Conservation (phyloP, 2,888 invertebrate genomes). For the Argynnis bischoffii region DNA sequence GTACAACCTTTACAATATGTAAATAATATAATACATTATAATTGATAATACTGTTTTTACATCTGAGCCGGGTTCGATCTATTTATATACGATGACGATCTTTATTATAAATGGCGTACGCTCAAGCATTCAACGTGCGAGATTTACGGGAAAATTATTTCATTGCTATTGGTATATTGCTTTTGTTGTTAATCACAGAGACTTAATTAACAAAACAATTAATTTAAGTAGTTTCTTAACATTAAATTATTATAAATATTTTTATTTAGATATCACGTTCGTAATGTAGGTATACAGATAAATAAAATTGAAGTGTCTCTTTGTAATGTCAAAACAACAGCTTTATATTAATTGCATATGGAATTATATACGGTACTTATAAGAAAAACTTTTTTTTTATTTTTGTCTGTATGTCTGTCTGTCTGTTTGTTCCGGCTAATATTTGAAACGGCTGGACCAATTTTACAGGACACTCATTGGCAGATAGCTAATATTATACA, state of each 20-base stretch:
- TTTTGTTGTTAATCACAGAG: constrained; percentile 1
- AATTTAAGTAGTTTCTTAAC: background rate
- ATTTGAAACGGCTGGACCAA: too few species aligned
- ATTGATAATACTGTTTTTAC: constrained; percentile 36
- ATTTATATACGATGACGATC: constrained; percentile 43
- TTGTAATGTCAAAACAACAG: too few species aligned
- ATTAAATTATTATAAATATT: background rate
- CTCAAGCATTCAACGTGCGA: constrained; percentile 17
- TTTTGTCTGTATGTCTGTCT: too few species aligned
- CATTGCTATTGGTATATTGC: background rate
- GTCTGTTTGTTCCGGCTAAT: too few species aligned
- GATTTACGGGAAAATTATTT: constrained; percentile 16
- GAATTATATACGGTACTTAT: too few species aligned
- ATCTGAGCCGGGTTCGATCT: constrained; percentile 36
- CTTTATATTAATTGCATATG: too few species aligned
- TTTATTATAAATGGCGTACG: constrained; percentile 30
- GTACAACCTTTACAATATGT: constrained; percentile 20
- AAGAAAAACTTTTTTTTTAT: too few species aligned
- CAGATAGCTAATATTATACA: too few species aligned
- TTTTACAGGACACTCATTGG: too few species aligned
- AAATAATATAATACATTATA: constrained; percentile 18
- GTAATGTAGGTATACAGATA: too few species aligned
- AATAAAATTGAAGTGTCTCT: too few species aligned
- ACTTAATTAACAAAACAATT: background rate
- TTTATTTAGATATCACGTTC: background rate